Evolutionary conservation across 2,888 invertebrate species (phyloP).

Genomic region (Euplagia quadripunctaria): DNA sequence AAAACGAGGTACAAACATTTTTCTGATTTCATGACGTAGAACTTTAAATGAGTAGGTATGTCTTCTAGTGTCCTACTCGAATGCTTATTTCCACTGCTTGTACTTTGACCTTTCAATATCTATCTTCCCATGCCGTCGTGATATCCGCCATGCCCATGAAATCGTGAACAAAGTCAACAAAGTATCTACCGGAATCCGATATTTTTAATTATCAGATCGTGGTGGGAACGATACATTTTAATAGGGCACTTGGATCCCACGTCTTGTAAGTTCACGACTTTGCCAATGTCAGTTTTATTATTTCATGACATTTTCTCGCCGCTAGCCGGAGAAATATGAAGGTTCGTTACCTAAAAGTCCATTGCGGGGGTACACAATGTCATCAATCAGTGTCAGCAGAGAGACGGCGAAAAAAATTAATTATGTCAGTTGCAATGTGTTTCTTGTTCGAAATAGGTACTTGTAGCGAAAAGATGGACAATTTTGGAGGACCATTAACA

Average conservation of each 20-base stretch:
- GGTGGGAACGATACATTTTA: slow-evolving; percentile 35
- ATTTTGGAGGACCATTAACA: slow-evolving; percentile 6
- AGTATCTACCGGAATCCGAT: slow-evolving; percentile 27
- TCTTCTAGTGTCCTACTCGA: too few species aligned
- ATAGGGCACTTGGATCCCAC: slow-evolving; percentile 48
- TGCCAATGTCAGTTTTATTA: slow-evolving; percentile 48
- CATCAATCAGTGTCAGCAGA: slow-evolving; percentile 34
- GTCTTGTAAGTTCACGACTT: slow-evolving; percentile 38
- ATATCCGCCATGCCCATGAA: neutral
- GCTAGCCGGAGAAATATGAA: slow-evolving; percentile 28
- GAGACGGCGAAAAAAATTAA: slow-evolving; percentile 13
- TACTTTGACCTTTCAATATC: slow-evolving; percentile 7
- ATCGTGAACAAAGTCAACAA: slow-evolving; percentile 31
- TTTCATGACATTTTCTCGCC: slow-evolving; percentile 37
- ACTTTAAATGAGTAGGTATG: neutral
- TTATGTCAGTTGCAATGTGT: slow-evolving; percentile 12
- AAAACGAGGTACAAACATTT: too few species aligned
- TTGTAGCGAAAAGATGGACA: neutral
- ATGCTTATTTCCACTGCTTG: neutral
- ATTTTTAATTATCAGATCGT: slow-evolving; percentile 45
- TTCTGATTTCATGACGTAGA: neutral
- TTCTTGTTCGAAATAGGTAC: slow-evolving; percentile 3
- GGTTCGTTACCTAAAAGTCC: slow-evolving; percentile 18
- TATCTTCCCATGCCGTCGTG: slow-evolving; percentile 7
- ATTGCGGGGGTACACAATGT: slow-evolving; percentile 22